Conservation (phyloP, 1,140 invertebrate genomes). For the Pachypsylla venusta region DNA sequence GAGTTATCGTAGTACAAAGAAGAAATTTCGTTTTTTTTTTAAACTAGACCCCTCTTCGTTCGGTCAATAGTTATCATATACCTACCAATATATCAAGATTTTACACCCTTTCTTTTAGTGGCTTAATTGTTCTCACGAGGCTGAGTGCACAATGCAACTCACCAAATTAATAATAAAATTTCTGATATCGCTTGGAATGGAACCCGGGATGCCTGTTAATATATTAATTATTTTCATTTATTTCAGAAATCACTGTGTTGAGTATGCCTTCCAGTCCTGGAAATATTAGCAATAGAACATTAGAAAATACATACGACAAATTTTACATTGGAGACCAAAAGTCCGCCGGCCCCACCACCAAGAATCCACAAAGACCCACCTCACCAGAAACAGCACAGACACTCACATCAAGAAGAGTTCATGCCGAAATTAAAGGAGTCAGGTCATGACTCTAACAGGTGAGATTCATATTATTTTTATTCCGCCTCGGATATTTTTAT, state of each 20-base stretch:
- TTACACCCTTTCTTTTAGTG: too few species aligned
- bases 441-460: not conserved
- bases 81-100: too few species aligned
- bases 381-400: not conserved
- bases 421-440: constrained; percentile 4
- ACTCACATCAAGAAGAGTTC: not conserved
- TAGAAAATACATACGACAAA: constrained; percentile 32
- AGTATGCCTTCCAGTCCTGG: constrained; percentile 52
- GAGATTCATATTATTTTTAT: not conserved
- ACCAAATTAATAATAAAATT: too few species aligned
- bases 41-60: too few species aligned
- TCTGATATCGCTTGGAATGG: too few species aligned
- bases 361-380: not conserved
- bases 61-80: too few species aligned
- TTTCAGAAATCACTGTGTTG: constrained; percentile 31
- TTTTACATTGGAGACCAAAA: constrained; percentile 6
- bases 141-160: too few species aligned
- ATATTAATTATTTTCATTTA: constrained; percentile 7
- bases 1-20: too few species aligned
- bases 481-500: too few species aligned
- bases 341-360: not conserved
- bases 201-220: not conserved
- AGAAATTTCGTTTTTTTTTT: too few species aligned
- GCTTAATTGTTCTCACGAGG: too few species aligned
- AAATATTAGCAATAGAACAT: constrained; percentile 50